Evolutionary conservation across 2,797 vertebrate species (phyloP), one percentile per base, ranked within the genome.

Genomic region (Siniperca obscura): DNA sequence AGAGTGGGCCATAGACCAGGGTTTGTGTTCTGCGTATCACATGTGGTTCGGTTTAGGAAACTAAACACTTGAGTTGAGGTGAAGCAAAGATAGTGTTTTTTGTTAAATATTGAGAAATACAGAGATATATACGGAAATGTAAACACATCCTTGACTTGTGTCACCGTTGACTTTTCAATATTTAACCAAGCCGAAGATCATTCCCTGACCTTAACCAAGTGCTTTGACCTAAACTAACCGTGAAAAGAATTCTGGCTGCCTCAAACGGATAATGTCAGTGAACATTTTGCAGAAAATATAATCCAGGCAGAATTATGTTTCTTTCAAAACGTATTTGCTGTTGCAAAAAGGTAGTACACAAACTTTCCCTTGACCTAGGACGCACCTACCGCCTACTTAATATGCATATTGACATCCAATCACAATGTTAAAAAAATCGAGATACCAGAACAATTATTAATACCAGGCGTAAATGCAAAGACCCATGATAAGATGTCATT

Each of bases 101-200:
- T 36, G 65, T 55, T 61, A 55, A 74, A 81, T 56, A 27, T 34
- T 60, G 25, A 44, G 44, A 55, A 62, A 74, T 14, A 21, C 12
- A 27, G 22, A 34, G 34, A 42, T 17, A 8, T 30, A 36, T 38
- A 30, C 30, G 22, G 46, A 55, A 21, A 53, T 22, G 60, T 55
- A 10, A 80, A 70, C 11, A 38, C 1, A 9, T 53, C 34, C 1
- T 2, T 36, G 13, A 36, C 34, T 19, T 21, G 34, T 52, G 8
- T 34, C 36, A 21, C 17, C 5, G 21, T 53, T 53, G 46, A 68
- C 53, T 60, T 60, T 73, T 62, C 17, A 46, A 27, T 55, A 11
- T 67, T 59, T 42, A 30, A 66, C 70, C 42, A 59, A 59, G 40
- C 65, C 17, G n/a, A 59, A 40, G 62, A 27, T 42, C 10, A 44